Base-by-base conservation (phyloP, 2,888 invertebrate species). In the Plebejus melissa region DNA sequence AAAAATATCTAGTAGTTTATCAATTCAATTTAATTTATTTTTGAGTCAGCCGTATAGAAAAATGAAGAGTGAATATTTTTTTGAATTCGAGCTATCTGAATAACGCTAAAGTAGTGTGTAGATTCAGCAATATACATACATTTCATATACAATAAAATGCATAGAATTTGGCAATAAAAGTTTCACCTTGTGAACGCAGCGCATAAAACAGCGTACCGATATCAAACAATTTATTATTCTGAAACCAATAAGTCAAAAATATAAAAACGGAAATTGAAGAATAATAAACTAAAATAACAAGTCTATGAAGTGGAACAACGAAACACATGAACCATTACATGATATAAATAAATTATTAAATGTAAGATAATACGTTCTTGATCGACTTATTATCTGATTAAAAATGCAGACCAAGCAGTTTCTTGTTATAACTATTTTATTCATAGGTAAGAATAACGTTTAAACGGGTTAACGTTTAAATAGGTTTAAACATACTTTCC, bases 281-380 rank as follows among this genome's bases (percentile, higher is more conserved):
- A 38, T 58, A 54, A 65, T 46, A 50, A 76, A 60, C n/a, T 36
- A 1, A 16, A 54, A 9, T 28, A 71, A 71, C 4, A 22, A 50
- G 4, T 50, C 28, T 76, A 76, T 57, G 70, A 72, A 76, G 60
- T 60, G 46, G 77, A 76, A 74, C 60, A 76, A 22, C 22, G 5
- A 71, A 71, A 71, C 50, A 71, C 50, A 50, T 71, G 9, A 28
- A 50, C 50, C 71, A 22, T 28, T 9, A 28, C 9, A 16, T 54
- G 13, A 11, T 65, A 28, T 11, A 28, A 65, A 32, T 65, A 54
- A 28, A 32, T 28, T 65, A 11, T 11, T 32, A 4, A 65, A 65
- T 65, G 60, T 65, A 28, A 28, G 1, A 11, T 28, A 65, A 28
- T 65, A 58, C 22, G 2, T 65, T 65, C 28, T 7, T 22, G 9